Evolutionary conservation across 2,888 invertebrate species (phyloP).

Genomic region (Lottia gigantea): DNA sequence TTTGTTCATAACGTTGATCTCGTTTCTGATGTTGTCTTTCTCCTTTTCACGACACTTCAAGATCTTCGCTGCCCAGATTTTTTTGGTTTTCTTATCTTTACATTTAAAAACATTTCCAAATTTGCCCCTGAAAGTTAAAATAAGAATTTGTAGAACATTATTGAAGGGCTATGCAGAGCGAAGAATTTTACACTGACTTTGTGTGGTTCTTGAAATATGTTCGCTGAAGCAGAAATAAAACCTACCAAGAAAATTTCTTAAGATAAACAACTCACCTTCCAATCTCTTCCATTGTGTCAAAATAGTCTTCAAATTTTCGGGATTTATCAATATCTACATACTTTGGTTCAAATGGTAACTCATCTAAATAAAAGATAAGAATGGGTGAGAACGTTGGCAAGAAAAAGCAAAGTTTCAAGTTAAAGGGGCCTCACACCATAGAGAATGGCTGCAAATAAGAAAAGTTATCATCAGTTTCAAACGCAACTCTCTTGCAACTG

Average conservation of each 20-base stretch:
- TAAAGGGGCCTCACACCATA: too few species aligned
- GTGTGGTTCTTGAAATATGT: too few species aligned
- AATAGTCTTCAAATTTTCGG: constrained; percentile 86
- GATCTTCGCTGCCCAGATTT: constrained; percentile 86
- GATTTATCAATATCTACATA: constrained; percentile 84
- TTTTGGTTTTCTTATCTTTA: constrained; percentile 75
- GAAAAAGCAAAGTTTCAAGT: too few species aligned
- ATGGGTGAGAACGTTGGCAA: too few species aligned
- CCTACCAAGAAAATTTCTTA: too few species aligned
- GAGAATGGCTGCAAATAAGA: too few species aligned
- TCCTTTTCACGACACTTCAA: constrained; percentile 87
- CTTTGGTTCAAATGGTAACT: constrained; percentile 58
- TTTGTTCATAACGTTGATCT: constrained; percentile 95
- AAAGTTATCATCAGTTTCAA: too few species aligned
- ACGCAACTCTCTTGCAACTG: too few species aligned
- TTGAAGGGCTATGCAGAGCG: too few species aligned
- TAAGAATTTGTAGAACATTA: too few species aligned
- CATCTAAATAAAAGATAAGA: constrained; percentile 32
- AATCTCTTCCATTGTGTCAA: constrained; percentile 88
- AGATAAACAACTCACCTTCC: constrained; percentile 79
- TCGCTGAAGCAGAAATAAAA: too few species aligned
- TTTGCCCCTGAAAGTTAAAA: constrained; percentile 66
- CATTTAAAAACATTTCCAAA: constrained; percentile 71
- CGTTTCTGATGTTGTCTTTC: constrained; percentile 88
- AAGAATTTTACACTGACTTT: too few species aligned